phyloP scores from a whole-genome alignment of 2,113 vertebrate species.

The Dipodomys ordii region DNA sequence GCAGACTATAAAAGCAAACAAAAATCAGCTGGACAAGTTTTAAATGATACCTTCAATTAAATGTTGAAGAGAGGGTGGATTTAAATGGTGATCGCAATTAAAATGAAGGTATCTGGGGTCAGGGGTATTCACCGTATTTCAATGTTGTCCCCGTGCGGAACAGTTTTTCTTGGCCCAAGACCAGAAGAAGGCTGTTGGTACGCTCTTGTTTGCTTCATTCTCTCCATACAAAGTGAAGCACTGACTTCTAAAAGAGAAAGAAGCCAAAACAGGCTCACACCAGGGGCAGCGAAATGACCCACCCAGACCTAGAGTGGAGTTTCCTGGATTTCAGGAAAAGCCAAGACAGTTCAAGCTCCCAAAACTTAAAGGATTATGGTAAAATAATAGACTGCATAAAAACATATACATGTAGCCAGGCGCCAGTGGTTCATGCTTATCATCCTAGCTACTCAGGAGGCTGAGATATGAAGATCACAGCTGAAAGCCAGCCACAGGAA shows the following conservation, averaged over 20 bases:
- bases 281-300: background rate
- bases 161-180: background rate
- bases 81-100: conserved; percentile 13
- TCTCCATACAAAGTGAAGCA: background rate
- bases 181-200: background rate
- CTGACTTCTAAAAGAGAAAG: background rate
- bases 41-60: background rate
- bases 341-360: background rate
- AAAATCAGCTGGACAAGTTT: too few relatives aligned
- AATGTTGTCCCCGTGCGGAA: background rate
- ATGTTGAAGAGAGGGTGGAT: background rate
- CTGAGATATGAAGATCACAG: too few relatives aligned
- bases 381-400: background rate
- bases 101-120: background rate
- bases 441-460: too few relatives aligned
- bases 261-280: background rate
- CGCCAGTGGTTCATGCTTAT: too few relatives aligned
- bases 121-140: background rate
- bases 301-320: background rate
- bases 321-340: background rate
- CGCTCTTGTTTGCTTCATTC: background rate
- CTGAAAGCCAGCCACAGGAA: too few relatives aligned
- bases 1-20: too few relatives aligned
- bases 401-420: too few relatives aligned
- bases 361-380: background rate